Base-by-base conservation (phyloP, 92 coral and sea anemone species). In the Actinernus sp. region DNA sequence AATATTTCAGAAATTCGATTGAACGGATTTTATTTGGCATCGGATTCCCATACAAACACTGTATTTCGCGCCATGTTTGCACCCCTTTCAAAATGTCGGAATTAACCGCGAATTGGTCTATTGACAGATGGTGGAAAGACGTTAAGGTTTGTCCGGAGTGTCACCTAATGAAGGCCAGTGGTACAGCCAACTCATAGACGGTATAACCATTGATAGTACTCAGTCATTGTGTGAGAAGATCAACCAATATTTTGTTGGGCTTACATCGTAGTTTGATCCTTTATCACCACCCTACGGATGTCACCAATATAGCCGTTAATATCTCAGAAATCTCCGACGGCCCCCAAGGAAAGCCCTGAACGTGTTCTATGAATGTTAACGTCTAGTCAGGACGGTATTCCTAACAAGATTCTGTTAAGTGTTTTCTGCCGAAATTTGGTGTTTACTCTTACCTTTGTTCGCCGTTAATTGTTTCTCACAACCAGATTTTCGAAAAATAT, bases 141-240 rank as follows among this genome's bases (percentile, higher is more conserved):
- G n/a, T n/a, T n/a, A n/a, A n/a, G n/a, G n/a, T n/a, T 69, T 77
- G 6, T 49, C 75, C 21, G 83, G 83, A 31, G 25, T 64, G 40
- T 37, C 74, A 16, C 22, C 4, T 8, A 61, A 12, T 14, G 65
- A 71, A 22, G 39, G 72, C 7, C 40, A 56, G 28, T 55, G 78
- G 69, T 61, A 34, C 29, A 26, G 25, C 3, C 76, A 74, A 17
- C 55, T 65, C 6, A 39, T 64, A 21, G 75, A 74, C 30, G 73
- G 82, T 44, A 14, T 13, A 22, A 72, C 12, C 41, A 17, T 60
- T 58, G 58, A 46, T 33, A 23, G 55, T 19, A 18, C 29, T 26
- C 30, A 61, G 10, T 17, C n/a, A 4, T 36, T 72, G 44, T 48
- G 61, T 39, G 71, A 71, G 44, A 36, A 51, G 38, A 71, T 71